Evolutionary conservation across 2,113 vertebrate species (phyloP).

Genomic region (Limanda limanda): DNA sequence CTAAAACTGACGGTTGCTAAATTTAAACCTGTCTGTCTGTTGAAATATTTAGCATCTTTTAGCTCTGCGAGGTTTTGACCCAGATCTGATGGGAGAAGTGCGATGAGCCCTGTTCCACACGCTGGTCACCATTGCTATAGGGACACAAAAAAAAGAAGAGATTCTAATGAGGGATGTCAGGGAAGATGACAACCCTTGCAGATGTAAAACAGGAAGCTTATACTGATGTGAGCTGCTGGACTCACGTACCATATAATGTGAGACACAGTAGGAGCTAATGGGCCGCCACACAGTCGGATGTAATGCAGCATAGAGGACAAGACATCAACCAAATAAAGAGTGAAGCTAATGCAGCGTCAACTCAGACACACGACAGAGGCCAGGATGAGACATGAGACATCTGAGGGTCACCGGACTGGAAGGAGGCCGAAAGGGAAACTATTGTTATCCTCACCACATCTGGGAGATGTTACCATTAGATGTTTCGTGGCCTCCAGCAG

Average conservation of each 20-base stretch:
- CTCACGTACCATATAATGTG: constrained; percentile 53
- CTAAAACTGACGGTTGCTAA: no score
- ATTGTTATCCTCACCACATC: no score
- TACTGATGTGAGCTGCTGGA: constrained; percentile 17
- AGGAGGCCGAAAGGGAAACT: not conserved
- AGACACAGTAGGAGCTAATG: constrained; percentile 59
- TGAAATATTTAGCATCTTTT: no score
- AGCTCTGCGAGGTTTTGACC: no score
- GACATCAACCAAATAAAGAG: constrained; percentile 42
- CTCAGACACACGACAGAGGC: constrained; percentile 24
- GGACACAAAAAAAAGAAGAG: not conserved
- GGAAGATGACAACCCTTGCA: constrained; percentile 10
- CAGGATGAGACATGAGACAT: constrained; percentile 49
- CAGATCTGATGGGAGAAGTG: not conserved
- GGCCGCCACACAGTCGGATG: constrained; percentile 33
- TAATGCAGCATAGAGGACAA: constrained; percentile 64
- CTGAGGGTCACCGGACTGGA: constrained; percentile 20
- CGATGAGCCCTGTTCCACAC: not conserved
- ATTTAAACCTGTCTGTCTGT: no score
- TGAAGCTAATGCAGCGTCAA: constrained; percentile 63
- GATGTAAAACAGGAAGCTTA: constrained; percentile 45
- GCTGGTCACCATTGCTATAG: not conserved
- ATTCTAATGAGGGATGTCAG: constrained; percentile 18
- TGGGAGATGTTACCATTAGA: no score
- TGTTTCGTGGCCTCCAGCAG: no score